Evolutionary conservation across 1,140 invertebrate species (phyloP).

Genomic region (Dendroctonus valens): DNA sequence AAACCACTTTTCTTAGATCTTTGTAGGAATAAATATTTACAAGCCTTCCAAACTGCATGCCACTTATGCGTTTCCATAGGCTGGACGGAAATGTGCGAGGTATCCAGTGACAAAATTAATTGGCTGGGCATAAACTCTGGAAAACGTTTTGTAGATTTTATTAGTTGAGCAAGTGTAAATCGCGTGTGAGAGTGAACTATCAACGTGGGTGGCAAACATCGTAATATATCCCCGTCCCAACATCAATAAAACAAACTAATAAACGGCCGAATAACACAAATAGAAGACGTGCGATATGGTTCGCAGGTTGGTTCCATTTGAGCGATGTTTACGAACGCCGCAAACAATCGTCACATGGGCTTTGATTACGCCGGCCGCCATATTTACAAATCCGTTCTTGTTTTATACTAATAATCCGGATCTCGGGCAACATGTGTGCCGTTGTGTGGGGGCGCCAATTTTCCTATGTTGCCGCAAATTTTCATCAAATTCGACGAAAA

Average conservation of each 20-base stretch:
- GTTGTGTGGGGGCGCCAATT: slow-evolving; percentile 31
- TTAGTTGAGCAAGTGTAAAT: too few species aligned
- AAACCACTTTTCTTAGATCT: too few species aligned
- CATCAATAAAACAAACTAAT: slow-evolving; percentile 35
- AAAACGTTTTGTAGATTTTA: too few species aligned
- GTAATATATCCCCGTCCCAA: slow-evolving; percentile 12
- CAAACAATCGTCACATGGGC: slow-evolving; percentile 36
- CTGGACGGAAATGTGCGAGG: too few species aligned
- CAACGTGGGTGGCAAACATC: slow-evolving; percentile 17
- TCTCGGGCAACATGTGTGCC: slow-evolving; percentile 31
- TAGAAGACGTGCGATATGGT: slow-evolving; percentile 33
- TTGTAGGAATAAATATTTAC: too few species aligned
- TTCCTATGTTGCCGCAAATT: slow-evolving; percentile 2
- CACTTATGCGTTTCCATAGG: too few species aligned
- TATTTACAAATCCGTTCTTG: slow-evolving; percentile 33
- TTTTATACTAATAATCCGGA: slow-evolving; percentile 35
- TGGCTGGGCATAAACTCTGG: too few species aligned
- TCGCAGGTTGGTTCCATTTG: slow-evolving; percentile 33
- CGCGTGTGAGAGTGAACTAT: background rate
- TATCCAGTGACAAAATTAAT: too few species aligned
- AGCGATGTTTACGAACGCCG: slow-evolving; percentile 30
- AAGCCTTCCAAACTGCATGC: too few species aligned
- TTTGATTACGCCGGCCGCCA: slow-evolving; percentile 29
- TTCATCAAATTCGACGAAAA: too few species aligned
- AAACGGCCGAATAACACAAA: slow-evolving; percentile 28